Evolutionary conservation across 1,140 invertebrate species (phyloP), one percentile per base, ranked within the genome.

Genomic region (Leptestheria dahalacensis): DNA sequence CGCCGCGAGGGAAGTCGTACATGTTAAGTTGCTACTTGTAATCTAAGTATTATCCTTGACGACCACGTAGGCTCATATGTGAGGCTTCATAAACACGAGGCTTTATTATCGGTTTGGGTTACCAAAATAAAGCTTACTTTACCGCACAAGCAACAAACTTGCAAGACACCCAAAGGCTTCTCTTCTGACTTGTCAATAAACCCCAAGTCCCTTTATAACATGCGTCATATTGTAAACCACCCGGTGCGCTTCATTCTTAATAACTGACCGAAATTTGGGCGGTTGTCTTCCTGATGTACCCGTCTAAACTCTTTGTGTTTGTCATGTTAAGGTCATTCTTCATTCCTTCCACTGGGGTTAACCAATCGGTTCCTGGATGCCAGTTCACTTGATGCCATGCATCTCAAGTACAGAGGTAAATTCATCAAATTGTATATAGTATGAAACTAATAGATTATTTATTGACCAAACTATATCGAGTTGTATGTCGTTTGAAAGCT

Each of bases 261-360:
- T n/a, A n/a, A n/a, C n/a, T n/a, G n/a, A n/a, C n/a, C n/a, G n/a
- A n/a, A n/a, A n/a, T n/a, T n/a, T n/a, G n/a, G n/a, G n/a, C n/a
- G n/a, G n/a, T n/a, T n/a, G n/a, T n/a, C n/a, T n/a, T n/a, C n/a
- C n/a, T n/a, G n/a, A n/a, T n/a, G n/a, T n/a, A n/a, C n/a, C n/a
- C n/a, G n/a, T n/a, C n/a, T n/a, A n/a, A n/a, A n/a, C n/a, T n/a
- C n/a, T n/a, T n/a, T n/a, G n/a, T n/a, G n/a, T n/a, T n/a, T n/a
- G n/a, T n/a, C n/a, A n/a, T n/a, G n/a, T 29, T 20, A 26, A 55
- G 53, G 53, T 28, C 53, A 55, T 12, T 55, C 53, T 11, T 33
- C 53, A n/a, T 55, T 55, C 18, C 26, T 55, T 11, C 53, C 53
- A 33, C n/a, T 55, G 23, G 33, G 53, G 15, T 11, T 55, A 33